Base-by-base conservation (phyloP, 1,140 invertebrate species). In the Amyelois transitella region DNA sequence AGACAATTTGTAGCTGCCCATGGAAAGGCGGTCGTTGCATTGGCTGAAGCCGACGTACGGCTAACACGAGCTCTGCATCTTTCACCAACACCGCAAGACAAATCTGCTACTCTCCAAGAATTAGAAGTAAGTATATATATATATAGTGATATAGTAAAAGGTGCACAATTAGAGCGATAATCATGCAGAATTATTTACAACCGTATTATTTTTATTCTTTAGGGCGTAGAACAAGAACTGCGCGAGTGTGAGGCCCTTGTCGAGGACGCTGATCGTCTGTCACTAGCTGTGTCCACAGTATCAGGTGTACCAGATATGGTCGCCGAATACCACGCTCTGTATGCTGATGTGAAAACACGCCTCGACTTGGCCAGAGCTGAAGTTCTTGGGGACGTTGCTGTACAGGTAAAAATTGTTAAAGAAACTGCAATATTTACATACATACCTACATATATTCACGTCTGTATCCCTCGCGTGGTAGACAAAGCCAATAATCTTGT, bases 1-100 rank as follows among this genome's bases (percentile, higher is more conserved):
- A 86, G 91, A 0, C 92, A 94, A 44, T 94, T 95, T 58, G 90
- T 92, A 6, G 90, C 90, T 12, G 91, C 91, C 12, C 94, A 95
- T 54, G 91, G 92, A n/a, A 90, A 91, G 17, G 92, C 93, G 0
- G 90, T 94, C 0, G 89, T 94, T 8, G 91, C 90, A 0, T 78
- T 95, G 2, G 92, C 91, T 0, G 91, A 92, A 62, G 89, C 94
- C 1, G 93, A 95, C 67, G 91, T 92, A 0, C 81, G 91, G 19
- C 71, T 95, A 1, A 94, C 93, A 0, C 89, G 94, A 58, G 71
- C 94, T 4, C 90, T 94, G 64, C 92, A 94, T 60, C 80, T 94
- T 1, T 86, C 90, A 0, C 81, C 55, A 63, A 81, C 43, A 59
- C 89, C 51, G 66, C 89, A 53, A 58, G 91, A 77, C 64, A 79